phyloP scores from a whole-genome alignment of 2,797 vertebrate species.

The Tragelaphus oryx region DNA sequence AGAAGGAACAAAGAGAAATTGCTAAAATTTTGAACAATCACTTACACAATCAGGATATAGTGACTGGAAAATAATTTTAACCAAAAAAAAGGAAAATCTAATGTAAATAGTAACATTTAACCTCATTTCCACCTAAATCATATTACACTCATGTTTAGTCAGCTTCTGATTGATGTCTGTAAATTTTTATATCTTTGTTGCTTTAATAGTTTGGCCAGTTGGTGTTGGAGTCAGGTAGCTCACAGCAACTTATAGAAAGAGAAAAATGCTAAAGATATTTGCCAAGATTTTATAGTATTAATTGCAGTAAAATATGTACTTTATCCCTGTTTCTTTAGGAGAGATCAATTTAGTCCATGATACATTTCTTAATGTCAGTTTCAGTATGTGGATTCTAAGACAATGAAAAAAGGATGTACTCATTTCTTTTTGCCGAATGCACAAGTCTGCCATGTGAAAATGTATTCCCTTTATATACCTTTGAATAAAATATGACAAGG shows the following conservation, averaged over 20 bases:
- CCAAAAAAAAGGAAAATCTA: not conserved
- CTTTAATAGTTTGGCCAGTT: not conserved
- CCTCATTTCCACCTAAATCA: not conserved
- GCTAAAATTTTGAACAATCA: not conserved
- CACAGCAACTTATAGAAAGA: not conserved
- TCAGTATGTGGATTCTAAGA: not conserved
- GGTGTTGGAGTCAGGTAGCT: not conserved
- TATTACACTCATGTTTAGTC: not conserved
- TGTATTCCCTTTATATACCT: not conserved
- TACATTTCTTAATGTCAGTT: not conserved
- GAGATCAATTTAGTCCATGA: conserved; percentile 1
- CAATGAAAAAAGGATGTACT: not conserved
- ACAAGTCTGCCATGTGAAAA: conserved; percentile 40
- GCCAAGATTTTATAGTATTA: not conserved
- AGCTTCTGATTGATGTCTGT: not conserved
- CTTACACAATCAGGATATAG: not conserved
- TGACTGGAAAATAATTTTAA: not conserved
- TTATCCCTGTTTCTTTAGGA: not conserved
- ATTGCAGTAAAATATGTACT: not conserved
- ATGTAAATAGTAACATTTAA: not conserved
- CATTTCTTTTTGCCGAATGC: conserved; percentile 44
- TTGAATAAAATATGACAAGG: conserved; percentile 58
- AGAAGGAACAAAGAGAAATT: not conserved
- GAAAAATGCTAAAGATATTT: not conserved
- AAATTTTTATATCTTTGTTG: not conserved